phyloP scores from a whole-genome alignment of 1,140 invertebrate genomes.

The Drosophila pachea region DNA sequence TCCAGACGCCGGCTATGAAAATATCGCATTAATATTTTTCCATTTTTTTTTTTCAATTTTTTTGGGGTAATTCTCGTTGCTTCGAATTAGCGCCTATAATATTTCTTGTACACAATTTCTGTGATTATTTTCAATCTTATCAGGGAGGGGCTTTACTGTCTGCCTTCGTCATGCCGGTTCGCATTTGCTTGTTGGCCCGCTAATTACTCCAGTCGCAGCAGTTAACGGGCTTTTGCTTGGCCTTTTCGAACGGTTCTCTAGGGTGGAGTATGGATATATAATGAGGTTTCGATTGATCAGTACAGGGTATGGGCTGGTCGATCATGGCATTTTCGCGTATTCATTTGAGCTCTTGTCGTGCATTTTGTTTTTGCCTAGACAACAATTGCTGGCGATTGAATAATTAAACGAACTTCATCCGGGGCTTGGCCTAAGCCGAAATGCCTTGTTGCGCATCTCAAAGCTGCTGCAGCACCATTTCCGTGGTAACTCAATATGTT shows the following conservation, averaged over 20 bases:
- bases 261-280: background rate
- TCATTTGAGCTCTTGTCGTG: conserved; percentile 25
- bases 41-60: background rate
- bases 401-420: background rate
- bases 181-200: conserved; percentile 26
- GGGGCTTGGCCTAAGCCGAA: conserved; percentile 21
- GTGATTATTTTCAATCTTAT: conserved; percentile 63
- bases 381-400: conserved; percentile 6
- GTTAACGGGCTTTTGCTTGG: conserved; percentile 13
- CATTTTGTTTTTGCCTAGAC: conserved; percentile 19
- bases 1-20: conserved; percentile 14
- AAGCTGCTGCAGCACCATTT: background rate
- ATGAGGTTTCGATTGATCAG: background rate
- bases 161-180: conserved; percentile 34
- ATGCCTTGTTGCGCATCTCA: conserved; percentile 7
- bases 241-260: background rate
- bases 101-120: conserved; percentile 36
- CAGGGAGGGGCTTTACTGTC: conserved; percentile 35
- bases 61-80: background rate
- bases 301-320: conserved; percentile 9
- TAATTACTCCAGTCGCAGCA: conserved; percentile 27
- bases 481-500: conserved; percentile 10
- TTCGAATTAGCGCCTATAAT: conserved; percentile 3
- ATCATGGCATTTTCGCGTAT: background rate
- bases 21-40: background rate